Conservation (phyloP, 2,113 vertebrate species). For the Phalacrocorax pelagicus region DNA sequence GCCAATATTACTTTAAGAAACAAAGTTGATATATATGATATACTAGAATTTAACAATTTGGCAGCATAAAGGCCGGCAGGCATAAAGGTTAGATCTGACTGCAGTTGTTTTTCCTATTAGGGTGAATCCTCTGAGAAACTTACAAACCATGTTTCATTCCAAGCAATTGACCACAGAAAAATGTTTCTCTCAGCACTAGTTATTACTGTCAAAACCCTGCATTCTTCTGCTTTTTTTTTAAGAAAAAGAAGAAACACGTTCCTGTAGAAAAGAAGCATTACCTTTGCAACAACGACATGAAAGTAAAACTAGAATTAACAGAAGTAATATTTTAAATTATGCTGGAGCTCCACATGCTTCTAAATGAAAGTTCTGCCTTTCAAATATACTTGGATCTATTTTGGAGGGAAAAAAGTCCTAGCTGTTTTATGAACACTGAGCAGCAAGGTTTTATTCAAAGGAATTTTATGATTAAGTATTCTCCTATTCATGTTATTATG, state of each 20-base stretch:
- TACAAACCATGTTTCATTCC: not conserved
- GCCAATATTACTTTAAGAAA: not conserved
- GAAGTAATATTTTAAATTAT: not conserved
- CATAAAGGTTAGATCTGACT: not conserved
- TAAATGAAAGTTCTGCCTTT: not conserved
- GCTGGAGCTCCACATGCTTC: not conserved
- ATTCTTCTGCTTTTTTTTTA: not conserved
- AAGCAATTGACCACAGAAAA: not conserved
- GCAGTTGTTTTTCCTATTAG: not conserved
- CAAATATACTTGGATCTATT: not conserved
- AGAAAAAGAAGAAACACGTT: rapidly evolving
- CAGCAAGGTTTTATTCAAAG: not conserved
- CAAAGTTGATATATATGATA: not conserved
- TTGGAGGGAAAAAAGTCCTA: rapidly evolving
- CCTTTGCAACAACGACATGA: not conserved
- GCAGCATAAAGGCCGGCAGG: not conserved
- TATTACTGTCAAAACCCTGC: not conserved
- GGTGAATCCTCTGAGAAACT: not conserved
- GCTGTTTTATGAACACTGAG: not conserved
- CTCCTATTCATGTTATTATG: not conserved
- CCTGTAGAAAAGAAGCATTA: not conserved
- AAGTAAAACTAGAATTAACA: not conserved
- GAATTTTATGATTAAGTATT: not conserved
- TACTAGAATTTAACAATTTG: not conserved
- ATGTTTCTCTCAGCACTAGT: not conserved